These are phyloP conservation scores for Nesidiocoris tenuis DNA, from an alignment of 2,888 invertebrate genomes.

Conservation along the genomic window DNA sequence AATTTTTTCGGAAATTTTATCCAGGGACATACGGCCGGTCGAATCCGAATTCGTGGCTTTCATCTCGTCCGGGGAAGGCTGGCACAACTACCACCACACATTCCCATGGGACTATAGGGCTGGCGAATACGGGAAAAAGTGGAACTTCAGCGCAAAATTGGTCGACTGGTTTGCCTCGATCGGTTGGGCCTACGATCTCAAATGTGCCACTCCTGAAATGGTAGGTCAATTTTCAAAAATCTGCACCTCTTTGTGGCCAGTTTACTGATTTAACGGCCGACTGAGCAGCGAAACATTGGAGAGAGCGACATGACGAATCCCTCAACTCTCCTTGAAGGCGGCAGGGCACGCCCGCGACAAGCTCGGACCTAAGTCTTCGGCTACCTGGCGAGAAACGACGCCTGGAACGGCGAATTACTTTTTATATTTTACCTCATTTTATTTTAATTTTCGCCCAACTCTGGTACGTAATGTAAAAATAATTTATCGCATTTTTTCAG, in stretches of 20 bases:
- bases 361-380: no score
- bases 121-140: slow-evolving; percentile 57
- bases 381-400: no score
- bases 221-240: slow-evolving; percentile 55
- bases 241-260: not conserved
- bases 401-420: no score
- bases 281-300: no score
- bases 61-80: slow-evolving; percentile 57
- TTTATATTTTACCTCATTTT: no score
- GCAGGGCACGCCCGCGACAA: no score
- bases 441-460: no score
- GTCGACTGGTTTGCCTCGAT: slow-evolving; percentile 63
- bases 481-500: slow-evolving; percentile 6
- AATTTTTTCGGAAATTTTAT: no score
- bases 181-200: slow-evolving; percentile 67
- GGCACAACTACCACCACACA: slow-evolving; percentile 62
- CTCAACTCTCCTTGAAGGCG: no score
- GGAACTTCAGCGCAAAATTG: slow-evolving; percentile 64
- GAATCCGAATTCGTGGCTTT: slow-evolving; percentile 57
- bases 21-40: slow-evolving; percentile 55
- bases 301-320: no score
- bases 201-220: slow-evolving; percentile 61
- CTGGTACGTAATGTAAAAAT: no score
- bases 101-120: slow-evolving; percentile 61
- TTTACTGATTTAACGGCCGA: no score